phyloP scores from a whole-genome alignment of 1,140 invertebrate species.

The Drosophila subpulchrella region DNA sequence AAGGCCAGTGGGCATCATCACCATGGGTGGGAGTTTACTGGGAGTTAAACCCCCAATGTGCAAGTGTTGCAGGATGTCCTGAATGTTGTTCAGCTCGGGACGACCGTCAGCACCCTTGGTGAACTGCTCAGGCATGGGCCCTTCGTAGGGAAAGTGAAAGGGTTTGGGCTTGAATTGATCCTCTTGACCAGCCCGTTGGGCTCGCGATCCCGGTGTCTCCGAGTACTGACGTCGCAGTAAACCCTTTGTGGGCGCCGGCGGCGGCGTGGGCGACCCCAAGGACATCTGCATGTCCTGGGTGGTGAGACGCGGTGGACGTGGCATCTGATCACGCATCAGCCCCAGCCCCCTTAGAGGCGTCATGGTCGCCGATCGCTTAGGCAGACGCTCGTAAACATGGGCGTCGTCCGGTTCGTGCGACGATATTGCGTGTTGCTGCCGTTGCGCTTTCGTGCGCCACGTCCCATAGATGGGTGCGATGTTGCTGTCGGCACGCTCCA shows the following conservation, averaged over 20 bases:
- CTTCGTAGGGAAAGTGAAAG: constrained; percentile 80
- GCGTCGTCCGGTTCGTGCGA: constrained; percentile 43
- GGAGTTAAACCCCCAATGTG: constrained; percentile 49
- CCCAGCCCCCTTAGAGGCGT: constrained; percentile 63
- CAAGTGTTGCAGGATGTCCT: constrained; percentile 76
- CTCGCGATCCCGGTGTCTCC: constrained; percentile 61
- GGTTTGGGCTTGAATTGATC: constrained; percentile 73
- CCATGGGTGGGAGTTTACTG: constrained; percentile 65
- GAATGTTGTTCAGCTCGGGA: constrained; percentile 68
- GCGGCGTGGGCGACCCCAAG: constrained; percentile 67
- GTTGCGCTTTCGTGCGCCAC: constrained; percentile 84
- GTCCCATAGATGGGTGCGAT: constrained; percentile 80
- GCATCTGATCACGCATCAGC: constrained; percentile 72
- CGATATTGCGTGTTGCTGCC: constrained; percentile 65
- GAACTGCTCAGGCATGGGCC: constrained; percentile 75
- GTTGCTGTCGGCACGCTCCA: constrained; percentile 79
- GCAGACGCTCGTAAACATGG: constrained; percentile 78
- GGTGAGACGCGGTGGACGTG: constrained; percentile 66
- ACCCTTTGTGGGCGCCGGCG: constrained; percentile 46
- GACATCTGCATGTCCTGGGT: constrained; percentile 62
- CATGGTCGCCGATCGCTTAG: constrained; percentile 76
- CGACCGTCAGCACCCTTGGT: constrained; percentile 54
- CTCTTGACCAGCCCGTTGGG: constrained; percentile 31
- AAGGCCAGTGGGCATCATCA: constrained; percentile 81
- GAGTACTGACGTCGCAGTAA: constrained; percentile 67